These are phyloP conservation scores for Enteromius treurensis DNA, from an alignment of 2,797 vertebrate species.

Conservation along the genomic window DNA sequence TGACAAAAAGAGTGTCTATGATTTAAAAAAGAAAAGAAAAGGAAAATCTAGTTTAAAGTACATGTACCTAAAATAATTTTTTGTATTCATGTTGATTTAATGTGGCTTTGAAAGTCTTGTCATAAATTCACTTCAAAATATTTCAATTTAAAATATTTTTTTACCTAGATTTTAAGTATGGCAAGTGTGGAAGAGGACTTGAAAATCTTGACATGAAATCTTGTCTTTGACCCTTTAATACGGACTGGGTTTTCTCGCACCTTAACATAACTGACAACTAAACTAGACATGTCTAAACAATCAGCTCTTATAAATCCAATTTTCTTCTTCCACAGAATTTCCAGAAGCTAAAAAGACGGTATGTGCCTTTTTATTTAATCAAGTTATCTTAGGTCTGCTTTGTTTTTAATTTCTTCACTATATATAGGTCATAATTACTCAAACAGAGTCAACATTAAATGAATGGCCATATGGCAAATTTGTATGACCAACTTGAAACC, in stretches of 20 bases:
- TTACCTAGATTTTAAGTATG: background rate
- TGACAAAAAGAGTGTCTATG: background rate
- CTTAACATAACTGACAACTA: slow-evolving; percentile 8
- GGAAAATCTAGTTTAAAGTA: background rate
- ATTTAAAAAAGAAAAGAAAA: background rate
- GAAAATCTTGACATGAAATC: background rate
- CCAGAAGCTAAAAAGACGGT: slow-evolving; percentile 74
- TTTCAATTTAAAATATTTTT: too few species aligned
- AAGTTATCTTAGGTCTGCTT: background rate
- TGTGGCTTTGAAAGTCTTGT: background rate
- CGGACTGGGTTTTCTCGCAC: background rate
- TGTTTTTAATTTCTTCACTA: background rate
- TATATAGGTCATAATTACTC: background rate
- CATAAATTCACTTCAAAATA: background rate
- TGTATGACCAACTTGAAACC: background rate
- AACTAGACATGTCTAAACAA: background rate
- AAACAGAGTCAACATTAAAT: background rate
- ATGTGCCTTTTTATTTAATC: slow-evolving; percentile 8
- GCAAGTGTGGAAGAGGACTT: background rate
- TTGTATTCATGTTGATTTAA: background rate
- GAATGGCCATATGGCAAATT: background rate
- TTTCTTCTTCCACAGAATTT: slow-evolving; percentile 72
- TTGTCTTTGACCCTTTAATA: background rate
- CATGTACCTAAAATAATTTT: background rate
- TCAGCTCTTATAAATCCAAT: slow-evolving; percentile 60